phyloP scores from a whole-genome alignment of 2,113 vertebrate species.

The Pipra filicauda region DNA sequence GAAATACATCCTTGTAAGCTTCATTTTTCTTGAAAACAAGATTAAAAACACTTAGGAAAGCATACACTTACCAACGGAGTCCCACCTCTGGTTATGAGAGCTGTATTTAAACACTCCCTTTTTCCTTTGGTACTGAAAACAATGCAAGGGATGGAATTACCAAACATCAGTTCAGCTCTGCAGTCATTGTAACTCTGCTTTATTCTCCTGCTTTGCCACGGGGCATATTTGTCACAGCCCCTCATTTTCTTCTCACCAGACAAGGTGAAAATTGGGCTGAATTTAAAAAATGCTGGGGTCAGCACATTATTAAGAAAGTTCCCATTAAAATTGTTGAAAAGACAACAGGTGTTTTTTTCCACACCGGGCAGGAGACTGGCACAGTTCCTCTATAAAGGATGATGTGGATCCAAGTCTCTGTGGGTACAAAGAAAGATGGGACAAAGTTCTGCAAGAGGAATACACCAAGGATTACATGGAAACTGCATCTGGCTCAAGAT shows the following conservation, averaged over 20 bases:
- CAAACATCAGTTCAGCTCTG: not conserved
- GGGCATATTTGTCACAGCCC: not conserved
- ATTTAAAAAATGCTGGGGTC: not conserved
- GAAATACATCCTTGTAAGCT: not conserved
- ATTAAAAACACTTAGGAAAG: not conserved
- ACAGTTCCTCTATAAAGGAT: not conserved
- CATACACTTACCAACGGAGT: fast-evolving
- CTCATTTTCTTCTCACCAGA: not conserved
- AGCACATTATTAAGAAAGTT: not conserved
- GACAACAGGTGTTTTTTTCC: not conserved
- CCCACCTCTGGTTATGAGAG: not conserved
- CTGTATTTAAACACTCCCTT: not conserved
- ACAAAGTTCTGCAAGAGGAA: not conserved
- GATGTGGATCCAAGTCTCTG: not conserved
- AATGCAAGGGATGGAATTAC: not conserved
- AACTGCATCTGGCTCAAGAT: not conserved
- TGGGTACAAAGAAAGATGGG: not conserved
- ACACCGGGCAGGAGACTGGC: not conserved
- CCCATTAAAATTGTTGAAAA: not conserved
- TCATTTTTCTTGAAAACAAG: not conserved
- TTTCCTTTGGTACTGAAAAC: not conserved
- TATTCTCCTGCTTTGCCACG: fast-evolving
- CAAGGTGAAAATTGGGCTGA: not conserved
- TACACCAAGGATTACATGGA: not conserved
- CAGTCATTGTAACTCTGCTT: not conserved